Base-by-base conservation (phyloP, 2,888 invertebrate species). In the Glaucopsyche alexis region DNA sequence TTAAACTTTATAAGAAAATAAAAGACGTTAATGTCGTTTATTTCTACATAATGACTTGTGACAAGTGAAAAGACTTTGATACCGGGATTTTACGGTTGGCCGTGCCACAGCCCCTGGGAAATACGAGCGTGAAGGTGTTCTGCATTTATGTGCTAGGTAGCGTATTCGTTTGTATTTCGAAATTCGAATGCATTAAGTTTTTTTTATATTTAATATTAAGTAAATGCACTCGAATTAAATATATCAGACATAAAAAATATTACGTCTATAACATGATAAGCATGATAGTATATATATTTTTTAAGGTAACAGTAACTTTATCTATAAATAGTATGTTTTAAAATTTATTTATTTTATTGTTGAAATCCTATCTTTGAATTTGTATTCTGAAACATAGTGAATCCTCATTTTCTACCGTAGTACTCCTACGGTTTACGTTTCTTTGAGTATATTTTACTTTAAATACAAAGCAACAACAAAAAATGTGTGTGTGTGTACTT, bases 111-210 rank as follows among this genome's bases (percentile, higher is more conserved):
- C 71, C 71, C 72, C 47, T 64, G 65, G 72, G 73, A 72, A 75
- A 73, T 67, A 60, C 49, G 72, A 73, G 65, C 45, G 70, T 55
- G 65, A 52, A 40, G 72, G 64, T 72, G 70, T 71, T 75, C 72
- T 70, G 72, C 71, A 71, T 77, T 75, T 73, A 29, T 55, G 71
- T 73, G 49, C 65, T 50, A n/a, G n/a, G n/a, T n/a, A 71, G 69
- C 72, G 64, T 71, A 73, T 72, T n/a, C 14, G 50, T 50, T 29
- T 29, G 29, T 29, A 29, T 29, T 29, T 50, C n/a, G 50, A 72
- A 73, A 74, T 76, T 75, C 75, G 73, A 74, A 74, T 76, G 70
- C 75, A 71, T 49, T 19, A 13, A 60, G 6, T 60, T 29, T 19
- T 60, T 55, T 19, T 19, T 19, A 47, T 47, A 47, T 7, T 19